Evolutionary conservation across 2,797 vertebrate species (phyloP).

Genomic region (Melanotaenia maccullochi): DNA sequence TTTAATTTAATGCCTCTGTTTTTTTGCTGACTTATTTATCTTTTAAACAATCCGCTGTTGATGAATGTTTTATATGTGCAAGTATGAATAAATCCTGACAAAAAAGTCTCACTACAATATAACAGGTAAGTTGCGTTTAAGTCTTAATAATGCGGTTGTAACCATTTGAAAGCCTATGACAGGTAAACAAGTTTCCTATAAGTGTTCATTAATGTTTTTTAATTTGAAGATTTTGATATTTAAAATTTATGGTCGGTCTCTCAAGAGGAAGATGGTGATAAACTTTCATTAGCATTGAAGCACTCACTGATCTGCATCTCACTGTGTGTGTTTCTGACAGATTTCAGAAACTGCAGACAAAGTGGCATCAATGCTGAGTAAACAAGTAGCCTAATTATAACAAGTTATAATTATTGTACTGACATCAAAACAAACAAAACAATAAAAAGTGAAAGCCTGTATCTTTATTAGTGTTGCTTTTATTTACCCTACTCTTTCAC

Average conservation of each 20-base stretch:
- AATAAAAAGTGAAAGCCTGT: not conserved
- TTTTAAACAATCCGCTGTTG: not conserved
- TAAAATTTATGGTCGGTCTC: too few relatives aligned
- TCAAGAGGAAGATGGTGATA: not conserved
- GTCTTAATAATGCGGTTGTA: not conserved
- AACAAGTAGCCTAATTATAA: not conserved
- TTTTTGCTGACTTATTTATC: not conserved
- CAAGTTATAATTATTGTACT: not conserved
- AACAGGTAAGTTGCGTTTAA: not conserved
- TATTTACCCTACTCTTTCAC: slow-evolving; percentile 31
- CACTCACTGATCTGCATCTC: not conserved
- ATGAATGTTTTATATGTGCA: not conserved
- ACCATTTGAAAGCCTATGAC: not conserved
- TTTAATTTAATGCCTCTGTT: too few relatives aligned
- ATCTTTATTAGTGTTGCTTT: slow-evolving; percentile 31
- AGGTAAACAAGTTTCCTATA: too few relatives aligned
- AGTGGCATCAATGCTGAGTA: too few relatives aligned
- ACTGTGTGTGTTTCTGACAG: not conserved
- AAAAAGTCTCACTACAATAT: not conserved
- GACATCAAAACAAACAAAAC: not conserved
- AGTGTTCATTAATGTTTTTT: too few relatives aligned
- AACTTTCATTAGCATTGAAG: not conserved
- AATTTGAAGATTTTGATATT: too few relatives aligned
- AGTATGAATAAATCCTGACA: not conserved
- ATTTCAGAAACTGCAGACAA: too few relatives aligned